Evolutionary conservation across 2,113 vertebrate species (phyloP).

Genomic region (Phalacrocorax carbo): DNA sequence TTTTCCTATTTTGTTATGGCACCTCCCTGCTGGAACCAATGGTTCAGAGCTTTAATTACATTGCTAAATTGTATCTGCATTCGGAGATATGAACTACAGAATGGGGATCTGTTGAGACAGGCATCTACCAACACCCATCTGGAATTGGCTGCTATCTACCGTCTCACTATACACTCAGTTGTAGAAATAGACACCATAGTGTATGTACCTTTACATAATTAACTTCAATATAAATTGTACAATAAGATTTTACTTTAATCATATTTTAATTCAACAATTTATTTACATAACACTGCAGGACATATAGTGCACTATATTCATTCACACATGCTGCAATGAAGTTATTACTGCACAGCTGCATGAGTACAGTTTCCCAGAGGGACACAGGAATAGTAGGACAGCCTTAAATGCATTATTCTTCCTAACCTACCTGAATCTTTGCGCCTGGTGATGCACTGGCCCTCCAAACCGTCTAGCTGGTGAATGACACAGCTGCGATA

Average conservation of each 20-base stretch:
- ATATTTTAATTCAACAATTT: slow-evolving; percentile 19
- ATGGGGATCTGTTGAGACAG: slow-evolving; percentile 62
- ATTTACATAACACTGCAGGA: slow-evolving; percentile 11
- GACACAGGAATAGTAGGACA: neutral
- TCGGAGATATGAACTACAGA: neutral
- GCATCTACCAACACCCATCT: neutral
- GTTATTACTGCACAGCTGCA: neutral
- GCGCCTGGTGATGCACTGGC: slow-evolving; percentile 95
- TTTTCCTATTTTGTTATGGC: neutral
- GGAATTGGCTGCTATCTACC: neutral
- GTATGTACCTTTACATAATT: neutral
- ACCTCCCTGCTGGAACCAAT: slow-evolving; percentile 62
- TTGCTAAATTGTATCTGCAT: neutral
- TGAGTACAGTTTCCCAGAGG: neutral
- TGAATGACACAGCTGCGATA: slow-evolving; percentile 94
- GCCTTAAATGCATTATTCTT: slow-evolving; percentile 12
- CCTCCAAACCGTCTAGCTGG: slow-evolving; percentile 92
- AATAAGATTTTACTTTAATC: neutral
- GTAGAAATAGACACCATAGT: neutral
- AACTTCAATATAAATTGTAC: neutral
- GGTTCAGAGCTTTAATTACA: slow-evolving; percentile 10
- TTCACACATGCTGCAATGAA: neutral
- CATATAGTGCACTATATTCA: neutral
- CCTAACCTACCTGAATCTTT: slow-evolving; percentile 91
- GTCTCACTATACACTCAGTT: neutral